Evolutionary conservation across 1,140 invertebrate genomes (phyloP).

Genomic region (Diploscapter pachys): DNA sequence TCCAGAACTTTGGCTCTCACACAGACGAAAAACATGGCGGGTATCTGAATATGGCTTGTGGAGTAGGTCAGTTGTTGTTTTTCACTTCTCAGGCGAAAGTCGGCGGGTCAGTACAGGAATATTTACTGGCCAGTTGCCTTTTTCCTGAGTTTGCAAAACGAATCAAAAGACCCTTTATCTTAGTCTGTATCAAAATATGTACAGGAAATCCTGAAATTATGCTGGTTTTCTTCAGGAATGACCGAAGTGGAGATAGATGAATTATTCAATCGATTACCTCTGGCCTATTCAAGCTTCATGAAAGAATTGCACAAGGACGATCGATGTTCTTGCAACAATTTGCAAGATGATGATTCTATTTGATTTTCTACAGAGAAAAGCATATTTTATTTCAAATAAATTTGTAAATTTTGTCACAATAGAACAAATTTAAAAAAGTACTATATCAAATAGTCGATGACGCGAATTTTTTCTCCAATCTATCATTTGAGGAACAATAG

Average conservation of each 20-base stretch:
- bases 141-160: no score
- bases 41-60: constrained; percentile 40
- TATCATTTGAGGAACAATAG: no score
- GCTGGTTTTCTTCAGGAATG: constrained; percentile 34
- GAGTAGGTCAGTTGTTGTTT: constrained; percentile 19
- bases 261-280: constrained; percentile 28
- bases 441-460: no score
- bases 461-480: no score
- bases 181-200: no score
- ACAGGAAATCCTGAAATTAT: neutral
- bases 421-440: no score
- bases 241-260: constrained; percentile 35
- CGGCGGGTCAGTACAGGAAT: constrained; percentile 4
- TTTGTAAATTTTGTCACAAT: no score
- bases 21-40: constrained; percentile 35
- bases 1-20: constrained; percentile 37
- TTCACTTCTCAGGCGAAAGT: constrained; percentile 6
- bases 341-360: no score
- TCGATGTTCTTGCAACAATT: no score
- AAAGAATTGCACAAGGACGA: constrained; percentile 13
- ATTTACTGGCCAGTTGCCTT: neutral
- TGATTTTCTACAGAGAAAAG: no score
- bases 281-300: constrained; percentile 12
- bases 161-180: no score
- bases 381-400: no score